phyloP scores from a whole-genome alignment of 1,140 invertebrate genomes.

The Leptopilina boulardi region DNA sequence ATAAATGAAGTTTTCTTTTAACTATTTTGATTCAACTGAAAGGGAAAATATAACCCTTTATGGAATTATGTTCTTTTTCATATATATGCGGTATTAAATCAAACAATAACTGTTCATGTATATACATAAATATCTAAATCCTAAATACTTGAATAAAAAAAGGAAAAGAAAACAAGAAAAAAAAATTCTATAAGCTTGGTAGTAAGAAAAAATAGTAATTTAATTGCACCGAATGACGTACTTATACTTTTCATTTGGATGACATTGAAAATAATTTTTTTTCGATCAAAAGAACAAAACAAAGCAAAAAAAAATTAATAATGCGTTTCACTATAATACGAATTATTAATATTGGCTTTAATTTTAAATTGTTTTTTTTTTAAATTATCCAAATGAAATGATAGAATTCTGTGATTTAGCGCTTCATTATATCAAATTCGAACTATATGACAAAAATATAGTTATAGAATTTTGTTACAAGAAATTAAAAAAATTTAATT shows the following conservation, averaged over 20 bases:
- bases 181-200: conserved; percentile 7
- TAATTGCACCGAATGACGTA: conserved; percentile 18
- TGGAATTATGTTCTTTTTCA: neutral
- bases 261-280: neutral
- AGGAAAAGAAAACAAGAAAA: neutral
- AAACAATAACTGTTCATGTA: neutral
- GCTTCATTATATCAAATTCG: neutral
- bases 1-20: no score
- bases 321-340: neutral
- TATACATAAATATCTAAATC: conserved; percentile 9
- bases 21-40: neutral
- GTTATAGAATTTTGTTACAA: no score
- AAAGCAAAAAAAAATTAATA: no score
- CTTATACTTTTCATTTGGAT: conserved; percentile 30
- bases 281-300: neutral
- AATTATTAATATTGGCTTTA: neutral
- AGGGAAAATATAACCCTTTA: neutral
- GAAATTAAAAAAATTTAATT: no score
- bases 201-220: conserved; percentile 16
- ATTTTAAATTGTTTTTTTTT: neutral
- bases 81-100: neutral
- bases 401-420: neutral
- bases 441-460: no score
- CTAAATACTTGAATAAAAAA: conserved; percentile 14
- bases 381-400: conserved; percentile 4